These are phyloP conservation scores for Pantherophis guttatus DNA, from an alignment of 2,113 vertebrate genomes.

Conservation along the genomic window DNA sequence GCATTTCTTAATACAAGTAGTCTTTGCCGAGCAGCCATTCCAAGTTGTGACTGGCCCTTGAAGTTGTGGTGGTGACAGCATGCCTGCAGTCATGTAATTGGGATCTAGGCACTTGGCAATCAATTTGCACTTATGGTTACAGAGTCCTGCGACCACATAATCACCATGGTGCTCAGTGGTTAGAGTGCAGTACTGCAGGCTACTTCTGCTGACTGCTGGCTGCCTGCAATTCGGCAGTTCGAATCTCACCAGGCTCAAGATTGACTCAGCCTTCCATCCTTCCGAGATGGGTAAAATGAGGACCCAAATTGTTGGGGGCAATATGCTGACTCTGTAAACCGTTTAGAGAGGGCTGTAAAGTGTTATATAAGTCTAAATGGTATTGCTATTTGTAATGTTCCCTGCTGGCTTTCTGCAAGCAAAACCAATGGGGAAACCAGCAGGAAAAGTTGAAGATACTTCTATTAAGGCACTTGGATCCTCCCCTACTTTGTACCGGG, in stretches of 20 bases:
- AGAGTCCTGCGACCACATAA: background rate
- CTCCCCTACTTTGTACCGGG: background rate
- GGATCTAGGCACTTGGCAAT: background rate
- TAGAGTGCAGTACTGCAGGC: too few species aligned
- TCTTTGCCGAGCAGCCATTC: background rate
- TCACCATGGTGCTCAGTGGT: background rate
- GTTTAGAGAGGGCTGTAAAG: too few species aligned
- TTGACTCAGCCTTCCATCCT: too few species aligned
- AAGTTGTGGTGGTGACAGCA: background rate
- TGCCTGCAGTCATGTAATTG: background rate
- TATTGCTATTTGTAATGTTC: background rate
- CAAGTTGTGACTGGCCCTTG: background rate
- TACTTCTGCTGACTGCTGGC: too few species aligned
- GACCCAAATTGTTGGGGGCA: too few species aligned
- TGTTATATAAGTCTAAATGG: too few species aligned
- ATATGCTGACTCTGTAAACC: too few species aligned
- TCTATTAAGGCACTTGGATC: background rate
- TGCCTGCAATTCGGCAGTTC: too few species aligned
- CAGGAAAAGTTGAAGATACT: background rate
- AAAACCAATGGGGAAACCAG: background rate
- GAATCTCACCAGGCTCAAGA: too few species aligned
- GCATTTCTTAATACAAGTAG: constrained; percentile 8
- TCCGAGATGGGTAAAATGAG: too few species aligned
- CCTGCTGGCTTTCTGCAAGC: background rate
- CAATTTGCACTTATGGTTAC: background rate